phyloP scores from a whole-genome alignment of 53 echinoderm and acorn worm genomes.

The Zoroaster sp. region DNA sequence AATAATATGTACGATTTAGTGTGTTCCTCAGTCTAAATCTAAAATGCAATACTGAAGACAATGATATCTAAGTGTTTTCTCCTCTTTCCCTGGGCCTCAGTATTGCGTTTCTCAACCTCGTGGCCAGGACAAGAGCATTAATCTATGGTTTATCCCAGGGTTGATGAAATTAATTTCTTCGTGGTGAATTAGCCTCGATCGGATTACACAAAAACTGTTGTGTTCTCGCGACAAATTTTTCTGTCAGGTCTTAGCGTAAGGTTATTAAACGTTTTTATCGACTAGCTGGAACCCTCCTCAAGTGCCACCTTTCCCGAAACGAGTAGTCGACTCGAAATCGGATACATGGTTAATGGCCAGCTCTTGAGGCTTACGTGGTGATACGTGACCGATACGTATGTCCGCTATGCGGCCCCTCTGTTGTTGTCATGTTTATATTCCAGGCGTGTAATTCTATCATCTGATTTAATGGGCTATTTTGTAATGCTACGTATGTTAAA shows the following conservation, averaged over 20 bases:
- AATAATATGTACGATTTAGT: background rate
- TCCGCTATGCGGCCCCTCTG: background rate
- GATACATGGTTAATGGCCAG: constrained; percentile 11
- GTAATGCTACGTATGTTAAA: background rate
- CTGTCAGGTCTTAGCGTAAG: background rate
- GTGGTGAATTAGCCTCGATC: constrained; percentile 9
- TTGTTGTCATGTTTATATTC: background rate
- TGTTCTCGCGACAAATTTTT: background rate
- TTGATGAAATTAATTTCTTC: background rate
- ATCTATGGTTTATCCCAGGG: constrained; percentile 16
- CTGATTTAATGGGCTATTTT: background rate
- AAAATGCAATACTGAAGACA: background rate
- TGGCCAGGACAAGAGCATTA: background rate
- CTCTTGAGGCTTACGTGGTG: background rate
- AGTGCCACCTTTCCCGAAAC: background rate
- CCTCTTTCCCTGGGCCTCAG: background rate
- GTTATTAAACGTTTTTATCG: constrained; percentile 28
- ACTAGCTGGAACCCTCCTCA: constrained; percentile 13
- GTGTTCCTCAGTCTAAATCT: background rate
- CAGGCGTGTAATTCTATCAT: background rate
- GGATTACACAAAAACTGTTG: background rate
- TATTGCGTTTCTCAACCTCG: constrained; percentile 3
- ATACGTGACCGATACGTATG: constrained; percentile 1
- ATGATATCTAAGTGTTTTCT: background rate
- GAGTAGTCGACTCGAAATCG: background rate